phyloP scores from a whole-genome alignment of 2,113 vertebrate species.

The Uria lomvia region DNA sequence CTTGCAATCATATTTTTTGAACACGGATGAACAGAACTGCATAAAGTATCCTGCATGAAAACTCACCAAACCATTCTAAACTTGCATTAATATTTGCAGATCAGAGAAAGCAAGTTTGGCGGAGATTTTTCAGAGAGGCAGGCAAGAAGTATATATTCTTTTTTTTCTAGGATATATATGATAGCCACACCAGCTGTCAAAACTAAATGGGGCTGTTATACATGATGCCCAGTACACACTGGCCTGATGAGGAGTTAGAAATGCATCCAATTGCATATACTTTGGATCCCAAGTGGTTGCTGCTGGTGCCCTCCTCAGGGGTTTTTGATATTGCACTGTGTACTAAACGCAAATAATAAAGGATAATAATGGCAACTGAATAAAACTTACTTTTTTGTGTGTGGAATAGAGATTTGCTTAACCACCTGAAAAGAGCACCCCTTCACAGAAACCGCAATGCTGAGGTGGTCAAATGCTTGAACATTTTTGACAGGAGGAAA shows the following conservation, averaged over 20 bases:
- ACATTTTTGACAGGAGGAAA: not conserved
- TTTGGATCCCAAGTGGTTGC: slow-evolving; percentile 23
- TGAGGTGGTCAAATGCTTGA: not conserved
- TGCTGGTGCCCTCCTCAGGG: slow-evolving; percentile 60
- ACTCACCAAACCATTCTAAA: not conserved
- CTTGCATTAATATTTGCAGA: not conserved
- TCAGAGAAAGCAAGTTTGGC: not conserved
- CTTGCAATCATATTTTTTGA: not conserved
- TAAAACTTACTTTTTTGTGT: not conserved
- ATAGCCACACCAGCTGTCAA: not conserved
- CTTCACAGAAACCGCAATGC: not conserved
- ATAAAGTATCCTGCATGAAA: not conserved
- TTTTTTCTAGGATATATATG: not conserved
- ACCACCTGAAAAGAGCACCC: not conserved
- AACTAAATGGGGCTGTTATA: not conserved
- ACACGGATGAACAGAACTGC: not conserved
- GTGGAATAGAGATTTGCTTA: not conserved
- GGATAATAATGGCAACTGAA: not conserved
- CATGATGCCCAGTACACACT: accelerated
- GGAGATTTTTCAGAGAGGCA: not conserved
- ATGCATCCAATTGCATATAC: not conserved
- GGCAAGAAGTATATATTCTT: not conserved
- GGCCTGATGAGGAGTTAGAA: not conserved
- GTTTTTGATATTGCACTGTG: slow-evolving; percentile 31
- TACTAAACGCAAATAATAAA: not conserved